Base-by-base conservation (phyloP, 2,113 vertebrate genomes). In the Mus musculus region DNA sequence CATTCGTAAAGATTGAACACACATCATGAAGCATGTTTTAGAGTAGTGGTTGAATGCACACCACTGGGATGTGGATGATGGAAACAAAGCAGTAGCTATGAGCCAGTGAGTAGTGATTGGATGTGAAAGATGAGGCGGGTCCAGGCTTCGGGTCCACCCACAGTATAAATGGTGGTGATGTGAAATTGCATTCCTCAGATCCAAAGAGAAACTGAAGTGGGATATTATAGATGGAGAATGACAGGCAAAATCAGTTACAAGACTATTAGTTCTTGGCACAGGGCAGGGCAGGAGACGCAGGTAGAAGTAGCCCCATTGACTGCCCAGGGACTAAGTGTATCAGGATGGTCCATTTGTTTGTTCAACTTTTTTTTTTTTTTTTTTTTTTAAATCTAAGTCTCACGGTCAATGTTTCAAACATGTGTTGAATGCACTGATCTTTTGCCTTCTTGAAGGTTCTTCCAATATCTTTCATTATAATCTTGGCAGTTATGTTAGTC, bases 381-480 rank as follows among this genome's bases (percentile, higher is more conserved):
- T 61, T n/a, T 85, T 26, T 28, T 65, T 67, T 13, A 42, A 63
- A n/a, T 89, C 28, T 63, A 54, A 69, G 3, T 95, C 33, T 92
- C n/a, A 91, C 89, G 46, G 91, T 9, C 72, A 42, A 56, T 72
- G 24, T 81, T 93, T 89, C n/a, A 88, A 49, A 54, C 22, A 39
- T 87, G 19, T 20, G n/a, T 86, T 89, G 46, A 90, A n/a, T 52
- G 59, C 30, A 42, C 3, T 78, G 10, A n/a, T 76, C 19, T 52
- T 96, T 91, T 86, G 39, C 42, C 75, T 91, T 89, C 20, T 42
- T 8, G 72, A 33, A 65, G 24, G 24, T 63, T 92, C 33, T 95
- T 69, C 42, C 39, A 30, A 10, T 86, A 61, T 67, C 84, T 96
- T 77, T 96, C 24, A 33, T 71, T 91, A 26, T 73, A 87, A 54